phyloP scores from a whole-genome alignment of 2,113 vertebrate genomes.

The Piprites chloris region DNA sequence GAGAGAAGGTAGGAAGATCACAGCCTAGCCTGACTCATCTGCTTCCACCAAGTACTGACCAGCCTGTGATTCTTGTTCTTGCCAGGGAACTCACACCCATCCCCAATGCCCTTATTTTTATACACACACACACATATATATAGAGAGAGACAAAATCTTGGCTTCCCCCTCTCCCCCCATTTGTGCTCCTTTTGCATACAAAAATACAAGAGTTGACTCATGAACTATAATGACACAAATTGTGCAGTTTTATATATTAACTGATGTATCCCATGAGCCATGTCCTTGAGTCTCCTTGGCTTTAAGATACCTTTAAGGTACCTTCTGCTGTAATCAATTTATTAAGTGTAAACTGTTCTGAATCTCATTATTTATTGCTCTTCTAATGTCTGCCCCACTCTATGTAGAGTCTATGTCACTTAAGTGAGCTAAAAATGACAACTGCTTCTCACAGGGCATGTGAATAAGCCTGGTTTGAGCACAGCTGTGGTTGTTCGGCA shows the following conservation, averaged over 20 bases:
- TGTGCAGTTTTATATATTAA: not conserved
- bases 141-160: not conserved
- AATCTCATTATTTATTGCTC: not conserved
- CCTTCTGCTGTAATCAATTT: not conserved
- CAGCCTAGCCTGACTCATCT: not conserved
- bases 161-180: not conserved
- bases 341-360: not conserved
- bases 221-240: not conserved
- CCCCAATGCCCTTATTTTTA: not conserved
- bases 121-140: not conserved
- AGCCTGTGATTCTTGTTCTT: not conserved
- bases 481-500: accelerated
- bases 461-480: no score
- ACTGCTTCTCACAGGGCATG: not conserved
- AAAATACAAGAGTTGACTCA: not conserved
- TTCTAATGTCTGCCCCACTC: not conserved
- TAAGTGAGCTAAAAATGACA: not conserved
- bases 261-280: not conserved
- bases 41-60: not conserved
- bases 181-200: not conserved
- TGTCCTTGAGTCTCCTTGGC: not conserved
- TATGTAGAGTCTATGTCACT: not conserved
- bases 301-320: not conserved
- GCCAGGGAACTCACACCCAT: not conserved
- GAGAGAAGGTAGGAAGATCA: not conserved